phyloP scores from a whole-genome alignment of 2,888 invertebrate genomes.

The Galeruca laticollis region DNA sequence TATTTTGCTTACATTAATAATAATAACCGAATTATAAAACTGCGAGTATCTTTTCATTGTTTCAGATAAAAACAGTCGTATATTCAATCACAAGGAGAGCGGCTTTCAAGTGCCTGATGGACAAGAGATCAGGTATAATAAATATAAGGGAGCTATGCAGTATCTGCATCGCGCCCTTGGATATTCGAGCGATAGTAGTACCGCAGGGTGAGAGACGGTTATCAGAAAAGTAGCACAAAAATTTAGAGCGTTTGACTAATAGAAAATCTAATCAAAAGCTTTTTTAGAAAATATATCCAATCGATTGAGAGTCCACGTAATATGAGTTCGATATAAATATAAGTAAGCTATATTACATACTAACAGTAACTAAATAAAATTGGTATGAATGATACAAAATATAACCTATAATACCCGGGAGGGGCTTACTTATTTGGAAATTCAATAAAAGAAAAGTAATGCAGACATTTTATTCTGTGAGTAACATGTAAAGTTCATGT shows the following conservation, averaged over 20 bases:
- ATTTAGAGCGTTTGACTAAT: conserved; percentile 14
- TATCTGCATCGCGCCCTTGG: conserved; percentile 64
- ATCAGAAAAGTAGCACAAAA: conserved; percentile 37
- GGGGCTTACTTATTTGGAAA: too few species aligned
- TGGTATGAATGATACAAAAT: too few species aligned
- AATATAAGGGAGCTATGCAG: conserved; percentile 65
- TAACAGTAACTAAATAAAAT: too few species aligned
- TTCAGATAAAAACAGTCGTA: conserved; percentile 72
- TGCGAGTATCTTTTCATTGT: conserved; percentile 41
- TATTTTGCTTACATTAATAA: too few species aligned
- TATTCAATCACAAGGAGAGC: conserved; percentile 78
- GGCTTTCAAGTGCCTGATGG: conserved; percentile 70
- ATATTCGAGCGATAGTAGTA: conserved; percentile 54
- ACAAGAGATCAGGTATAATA: conserved; percentile 66
- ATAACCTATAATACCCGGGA: too few species aligned
- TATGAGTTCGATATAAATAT: too few species aligned
- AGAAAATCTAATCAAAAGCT: conserved; percentile 27
- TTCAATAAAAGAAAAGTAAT: too few species aligned
- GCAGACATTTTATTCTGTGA: too few species aligned
- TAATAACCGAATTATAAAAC: neutral
- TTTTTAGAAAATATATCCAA: conserved; percentile 35
- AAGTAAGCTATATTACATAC: too few species aligned
- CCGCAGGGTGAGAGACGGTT: conserved; percentile 59
- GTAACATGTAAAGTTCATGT: too few species aligned
- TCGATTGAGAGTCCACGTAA: conserved; percentile 29